A percentile compares a stretch with the other conserved stretches of the same genome.
These are phyloP conservation scores for Bettongia penicillata DNA, from an alignment of 2,113 vertebrate species.

Conservation along the genomic window DNA sequence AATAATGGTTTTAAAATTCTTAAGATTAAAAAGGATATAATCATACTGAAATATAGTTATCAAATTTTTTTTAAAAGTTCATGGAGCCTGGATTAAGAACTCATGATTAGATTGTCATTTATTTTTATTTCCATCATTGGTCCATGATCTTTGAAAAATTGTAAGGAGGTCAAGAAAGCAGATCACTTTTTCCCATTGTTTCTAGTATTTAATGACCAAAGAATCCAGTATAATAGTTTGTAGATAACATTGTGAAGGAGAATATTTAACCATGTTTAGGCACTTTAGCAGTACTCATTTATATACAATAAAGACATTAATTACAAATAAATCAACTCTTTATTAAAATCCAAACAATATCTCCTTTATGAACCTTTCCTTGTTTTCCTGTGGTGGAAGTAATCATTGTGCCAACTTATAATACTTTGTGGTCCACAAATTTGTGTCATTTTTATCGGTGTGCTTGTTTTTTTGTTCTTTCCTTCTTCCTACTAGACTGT, in stretches of 20 bases:
- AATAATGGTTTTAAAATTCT: too few species aligned
- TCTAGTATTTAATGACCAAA: background rate
- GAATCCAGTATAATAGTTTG: background rate
- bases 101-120: too few species aligned
- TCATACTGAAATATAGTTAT: too few species aligned
- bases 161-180: background rate
- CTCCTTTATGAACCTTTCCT: background rate
- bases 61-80: too few species aligned
- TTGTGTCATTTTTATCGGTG: background rate
- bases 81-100: too few species aligned
- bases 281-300: background rate
- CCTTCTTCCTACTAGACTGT: background rate
- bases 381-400: background rate
- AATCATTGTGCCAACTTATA: background rate
- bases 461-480: background rate
- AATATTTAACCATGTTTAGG: too few species aligned
- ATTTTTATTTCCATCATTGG: too few species aligned
- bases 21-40: too few species aligned
- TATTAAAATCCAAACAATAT: background rate
- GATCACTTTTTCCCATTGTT: background rate
- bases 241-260: background rate
- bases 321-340: background rate
- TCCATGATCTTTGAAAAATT: background rate
- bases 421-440: background rate
- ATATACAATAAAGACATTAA: background rate